These are phyloP conservation scores for Lithophane socia DNA, from an alignment of 2,888 invertebrate species.

Conservation along the genomic window DNA sequence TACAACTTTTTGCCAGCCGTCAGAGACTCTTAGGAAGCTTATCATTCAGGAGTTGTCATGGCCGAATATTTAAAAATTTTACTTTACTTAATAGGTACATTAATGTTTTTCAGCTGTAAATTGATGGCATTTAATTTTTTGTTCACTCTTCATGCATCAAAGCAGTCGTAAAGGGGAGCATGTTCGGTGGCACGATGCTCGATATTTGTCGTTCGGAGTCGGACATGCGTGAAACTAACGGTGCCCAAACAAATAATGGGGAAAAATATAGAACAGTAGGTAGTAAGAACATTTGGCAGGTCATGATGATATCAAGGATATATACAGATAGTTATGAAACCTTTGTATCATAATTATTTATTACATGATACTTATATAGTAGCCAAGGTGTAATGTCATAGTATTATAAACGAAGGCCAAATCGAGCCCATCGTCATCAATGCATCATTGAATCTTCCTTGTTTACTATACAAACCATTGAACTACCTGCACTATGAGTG, in stretches of 20 bases:
- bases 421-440: not conserved
- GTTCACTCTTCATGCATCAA: not conserved
- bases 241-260: not conserved
- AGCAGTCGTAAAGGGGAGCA: not conserved
- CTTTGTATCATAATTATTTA: conserved; percentile 4
- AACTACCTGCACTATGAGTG: conserved; percentile 5
- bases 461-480: conserved; percentile 12
- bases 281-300: not conserved
- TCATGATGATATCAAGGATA: not conserved
- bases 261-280: not conserved
- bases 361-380: not conserved
- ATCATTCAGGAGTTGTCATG: not conserved
- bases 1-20: not conserved
- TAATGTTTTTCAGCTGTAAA: too few relatives aligned
- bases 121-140: not conserved
- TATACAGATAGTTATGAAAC: not conserved
- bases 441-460: conserved; percentile 30
- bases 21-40: not conserved
- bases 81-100: not conserved
- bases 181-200: not conserved
- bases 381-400: not conserved
- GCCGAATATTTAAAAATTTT: not conserved
- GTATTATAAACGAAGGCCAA: not conserved
- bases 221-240: not conserved
- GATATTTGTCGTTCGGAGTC: not conserved